phyloP scores from a whole-genome alignment of 2,888 invertebrate species.

The Helicoverpa assulta region DNA sequence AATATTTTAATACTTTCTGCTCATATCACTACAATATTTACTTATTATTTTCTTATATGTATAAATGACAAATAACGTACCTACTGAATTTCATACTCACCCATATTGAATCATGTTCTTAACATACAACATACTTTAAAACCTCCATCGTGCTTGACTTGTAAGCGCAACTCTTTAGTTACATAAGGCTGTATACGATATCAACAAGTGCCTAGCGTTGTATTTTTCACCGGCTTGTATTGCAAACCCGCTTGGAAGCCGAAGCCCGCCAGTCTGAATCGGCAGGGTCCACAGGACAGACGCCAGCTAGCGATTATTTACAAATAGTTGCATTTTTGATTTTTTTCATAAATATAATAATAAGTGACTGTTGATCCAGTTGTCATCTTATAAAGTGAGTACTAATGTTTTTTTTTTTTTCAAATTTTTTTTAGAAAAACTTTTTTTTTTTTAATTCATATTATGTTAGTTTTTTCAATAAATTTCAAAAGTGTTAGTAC shows the following conservation, averaged over 20 bases:
- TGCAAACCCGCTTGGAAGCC: background rate
- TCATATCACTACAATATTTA: too few species aligned
- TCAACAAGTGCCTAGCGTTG: background rate
- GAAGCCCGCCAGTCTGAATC: constrained; percentile 24
- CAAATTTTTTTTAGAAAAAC: background rate
- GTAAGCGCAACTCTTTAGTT: too few species aligned
- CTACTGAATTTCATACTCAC: too few species aligned
- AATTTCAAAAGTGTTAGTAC: too few species aligned
- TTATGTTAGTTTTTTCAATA: too few species aligned
- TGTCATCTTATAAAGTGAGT: constrained; percentile 40
- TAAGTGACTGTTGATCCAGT: constrained; percentile 34
- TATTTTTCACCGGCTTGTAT: background rate
- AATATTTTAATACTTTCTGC: too few species aligned
- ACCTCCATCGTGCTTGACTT: too few species aligned
- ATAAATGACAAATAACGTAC: too few species aligned
- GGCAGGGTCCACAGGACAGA: constrained; percentile 35
- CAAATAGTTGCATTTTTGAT: constrained; percentile 16
- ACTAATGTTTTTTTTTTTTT: constrained; percentile 27
- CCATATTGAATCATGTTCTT: too few species aligned
- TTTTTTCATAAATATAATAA: constrained; percentile 26
- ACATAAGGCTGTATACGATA: constrained; percentile 10
- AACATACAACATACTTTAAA: too few species aligned
- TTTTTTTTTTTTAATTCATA: background rate
- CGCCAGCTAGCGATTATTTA: constrained; percentile 20
- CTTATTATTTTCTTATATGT: too few species aligned